Evolutionary conservation across 2,113 vertebrate genomes (phyloP).

Genomic region (Phalacrocorax carbo): DNA sequence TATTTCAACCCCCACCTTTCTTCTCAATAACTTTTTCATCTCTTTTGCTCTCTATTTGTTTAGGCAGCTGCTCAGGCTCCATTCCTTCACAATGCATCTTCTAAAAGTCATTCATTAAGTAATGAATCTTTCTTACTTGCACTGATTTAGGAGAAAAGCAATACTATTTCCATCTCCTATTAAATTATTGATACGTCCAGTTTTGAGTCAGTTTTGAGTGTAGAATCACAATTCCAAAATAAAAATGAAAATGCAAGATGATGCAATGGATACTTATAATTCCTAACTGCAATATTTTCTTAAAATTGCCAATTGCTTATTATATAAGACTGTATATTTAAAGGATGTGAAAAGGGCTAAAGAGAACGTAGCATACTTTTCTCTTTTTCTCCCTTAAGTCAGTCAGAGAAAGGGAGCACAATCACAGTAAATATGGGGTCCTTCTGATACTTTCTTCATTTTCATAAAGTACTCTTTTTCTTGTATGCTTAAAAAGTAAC

Average conservation of each 20-base stretch:
- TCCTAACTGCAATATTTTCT: constrained; percentile 33
- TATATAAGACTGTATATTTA: constrained; percentile 22
- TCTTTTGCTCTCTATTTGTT: neutral
- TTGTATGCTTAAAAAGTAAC: neutral
- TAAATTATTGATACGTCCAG: constrained; percentile 11
- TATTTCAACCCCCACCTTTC: neutral
- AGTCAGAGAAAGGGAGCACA: constrained; percentile 1
- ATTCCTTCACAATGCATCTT: neutral
- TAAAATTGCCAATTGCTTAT: constrained; percentile 41
- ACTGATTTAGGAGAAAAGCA: neutral
- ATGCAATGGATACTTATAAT: constrained; percentile 26
- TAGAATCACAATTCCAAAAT: constrained; percentile 19
- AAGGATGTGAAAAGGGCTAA: constrained; percentile 34
- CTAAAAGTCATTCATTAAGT: neutral
- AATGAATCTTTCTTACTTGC: neutral
- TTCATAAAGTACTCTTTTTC: neutral
- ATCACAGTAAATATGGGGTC: neutral
- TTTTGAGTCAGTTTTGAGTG: neutral
- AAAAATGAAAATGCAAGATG: constrained; percentile 53
- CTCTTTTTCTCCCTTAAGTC: neutral
- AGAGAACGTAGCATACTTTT: constrained; percentile 2
- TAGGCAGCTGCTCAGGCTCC: neutral
- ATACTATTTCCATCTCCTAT: neutral
- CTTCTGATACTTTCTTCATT: neutral
- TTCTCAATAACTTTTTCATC: neutral